phyloP scores from a whole-genome alignment of 2,113 vertebrate genomes.

The Cryptomyrus ogoouensis region DNA sequence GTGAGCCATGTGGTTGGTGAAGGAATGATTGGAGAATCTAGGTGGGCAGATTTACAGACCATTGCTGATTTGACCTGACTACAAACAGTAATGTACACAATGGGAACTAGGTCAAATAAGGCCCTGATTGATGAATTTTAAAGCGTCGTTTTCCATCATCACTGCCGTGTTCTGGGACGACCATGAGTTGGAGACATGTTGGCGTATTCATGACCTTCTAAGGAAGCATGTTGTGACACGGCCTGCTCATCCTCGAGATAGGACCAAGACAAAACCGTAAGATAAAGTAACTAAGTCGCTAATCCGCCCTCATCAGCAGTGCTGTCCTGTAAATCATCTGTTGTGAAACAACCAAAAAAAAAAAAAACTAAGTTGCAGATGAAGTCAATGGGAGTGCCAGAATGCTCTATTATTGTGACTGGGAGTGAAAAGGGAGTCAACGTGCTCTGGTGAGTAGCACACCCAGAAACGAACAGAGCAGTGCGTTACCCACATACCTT shows the following conservation, averaged over 20 bases:
- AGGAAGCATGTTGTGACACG: background rate
- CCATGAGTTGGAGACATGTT: background rate
- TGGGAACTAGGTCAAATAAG: background rate
- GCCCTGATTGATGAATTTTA: background rate
- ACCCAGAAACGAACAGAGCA: background rate
- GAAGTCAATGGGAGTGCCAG: conserved; percentile 10
- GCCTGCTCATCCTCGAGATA: background rate
- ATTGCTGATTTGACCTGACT: background rate
- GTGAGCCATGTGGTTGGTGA: background rate
- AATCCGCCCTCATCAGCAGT: background rate
- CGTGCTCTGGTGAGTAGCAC: background rate
- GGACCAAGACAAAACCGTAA: background rate
- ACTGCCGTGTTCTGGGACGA: background rate
- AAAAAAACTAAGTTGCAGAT: background rate
- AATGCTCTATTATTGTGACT: background rate
- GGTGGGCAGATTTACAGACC: background rate
- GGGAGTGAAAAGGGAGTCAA: background rate
- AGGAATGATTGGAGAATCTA: background rate
- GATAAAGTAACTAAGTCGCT: background rate
- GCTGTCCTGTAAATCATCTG: background rate
- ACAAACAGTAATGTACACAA: background rate
- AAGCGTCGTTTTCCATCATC: background rate
- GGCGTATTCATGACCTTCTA: background rate
- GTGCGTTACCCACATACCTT: background rate
- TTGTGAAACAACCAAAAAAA: background rate